Base-by-base conservation (phyloP, 2,888 invertebrate genomes). In the Euclidia mi region DNA sequence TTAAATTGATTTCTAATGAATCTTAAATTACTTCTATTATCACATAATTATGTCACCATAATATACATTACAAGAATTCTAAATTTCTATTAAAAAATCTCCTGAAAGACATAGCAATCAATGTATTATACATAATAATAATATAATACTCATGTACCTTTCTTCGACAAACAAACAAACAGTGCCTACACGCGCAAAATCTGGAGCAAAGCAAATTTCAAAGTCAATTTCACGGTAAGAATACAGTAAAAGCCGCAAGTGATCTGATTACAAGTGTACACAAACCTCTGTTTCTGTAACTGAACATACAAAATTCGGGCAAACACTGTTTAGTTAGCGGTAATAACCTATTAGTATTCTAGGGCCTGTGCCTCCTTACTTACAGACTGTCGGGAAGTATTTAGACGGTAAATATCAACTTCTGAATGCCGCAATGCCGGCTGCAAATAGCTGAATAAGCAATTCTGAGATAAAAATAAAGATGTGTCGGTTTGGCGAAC, bases 311-410 rank as follows among this genome's bases (percentile, higher is more conserved):
- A 40, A 47, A 35, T 18, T 28, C 38, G 18, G 48, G 50, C 50
- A 57, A 57, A 61, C 48, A 60, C 11, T 32, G 20, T 47, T 43
- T 40, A 32, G 63, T 53, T 49, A 65, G 45, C 62, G 41, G 50
- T 66, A 60, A 65, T 57, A 61, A 57, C 43, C 45, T 28, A 47
- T 68, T 68, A 68, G 57, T 51, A 70, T 65, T 69, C 70, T 43
- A 53, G 47, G 28, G 29, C 43, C 31, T 31, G 25, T 56, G 47
- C 34, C 3, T 42, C 48, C 37, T 61, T 29, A 52, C 37, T 60
- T 60, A 49, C 20, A 40, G 3, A 37, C 43, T 43, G 29, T 49
- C 44, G 1, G 28, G 47, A 35, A 52, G 41, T 68, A 60, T 65
- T 67, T 68, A 64, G 46, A 37, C 2, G 15, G 20, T 68, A 48